phyloP scores from a whole-genome alignment of 1,140 invertebrate species.

The Calycopis cecrops region DNA sequence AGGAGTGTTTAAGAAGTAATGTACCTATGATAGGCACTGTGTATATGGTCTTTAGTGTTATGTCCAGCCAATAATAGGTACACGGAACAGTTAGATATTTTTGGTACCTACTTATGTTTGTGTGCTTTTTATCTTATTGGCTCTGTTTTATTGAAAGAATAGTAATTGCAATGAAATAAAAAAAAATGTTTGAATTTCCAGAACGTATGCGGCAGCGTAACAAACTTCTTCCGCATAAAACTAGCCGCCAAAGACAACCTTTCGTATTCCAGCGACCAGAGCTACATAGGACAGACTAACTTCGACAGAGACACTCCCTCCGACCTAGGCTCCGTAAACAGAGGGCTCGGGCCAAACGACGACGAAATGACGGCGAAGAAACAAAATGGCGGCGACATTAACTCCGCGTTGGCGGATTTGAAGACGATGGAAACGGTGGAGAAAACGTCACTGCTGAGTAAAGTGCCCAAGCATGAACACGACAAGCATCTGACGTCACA shows the following conservation, averaged over 20 bases:
- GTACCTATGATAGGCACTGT: no score
- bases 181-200: conserved; percentile 44
- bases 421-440: conserved; percentile 59
- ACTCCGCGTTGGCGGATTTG: conserved; percentile 66
- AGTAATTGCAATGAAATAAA: no score
- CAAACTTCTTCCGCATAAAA: conserved; percentile 78
- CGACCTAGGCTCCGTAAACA: conserved; percentile 49
- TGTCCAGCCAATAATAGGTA: no score
- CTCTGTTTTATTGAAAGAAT: no score
- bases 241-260: conserved; percentile 63
- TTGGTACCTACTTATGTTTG: no score
- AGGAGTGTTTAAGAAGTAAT: no score
- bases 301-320: conserved; percentile 57
- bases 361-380: conserved; percentile 52
- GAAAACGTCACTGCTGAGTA: conserved; percentile 38
- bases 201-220: conserved; percentile 80
- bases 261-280: conserved; percentile 68
- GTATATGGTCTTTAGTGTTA: no score
- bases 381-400: conserved; percentile 54
- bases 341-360: conserved; percentile 56
- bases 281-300: conserved; percentile 61
- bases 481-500: conserved; percentile 77
- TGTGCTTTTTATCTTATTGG: no score
- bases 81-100: no score
- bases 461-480: conserved; percentile 66